phyloP scores from a whole-genome alignment of 2,113 vertebrate species.

The Anser cygnoides region DNA sequence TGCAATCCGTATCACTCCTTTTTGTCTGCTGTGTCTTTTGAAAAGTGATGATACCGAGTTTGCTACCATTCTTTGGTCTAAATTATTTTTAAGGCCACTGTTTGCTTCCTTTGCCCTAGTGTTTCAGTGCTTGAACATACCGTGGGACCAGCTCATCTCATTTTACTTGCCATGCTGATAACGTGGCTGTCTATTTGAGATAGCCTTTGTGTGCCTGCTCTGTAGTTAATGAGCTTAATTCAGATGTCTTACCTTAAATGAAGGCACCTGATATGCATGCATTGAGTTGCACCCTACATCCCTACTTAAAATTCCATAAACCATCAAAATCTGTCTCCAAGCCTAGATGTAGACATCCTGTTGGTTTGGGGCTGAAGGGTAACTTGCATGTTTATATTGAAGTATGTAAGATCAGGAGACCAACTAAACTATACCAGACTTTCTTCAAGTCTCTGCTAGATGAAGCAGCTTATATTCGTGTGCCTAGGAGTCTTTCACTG shows the following conservation, averaged over 20 bases:
- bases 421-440: too few species aligned
- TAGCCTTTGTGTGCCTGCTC: not conserved
- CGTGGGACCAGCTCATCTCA: too few species aligned
- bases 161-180: rapidly evolving
- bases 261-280: not conserved
- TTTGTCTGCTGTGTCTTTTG: not conserved
- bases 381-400: not conserved
- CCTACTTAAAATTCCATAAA: not conserved
- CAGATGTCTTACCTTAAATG: not conserved
- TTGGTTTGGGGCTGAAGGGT: not conserved
- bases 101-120: not conserved
- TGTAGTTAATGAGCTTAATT: not conserved
- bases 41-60: too few species aligned
- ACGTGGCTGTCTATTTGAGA: not conserved
- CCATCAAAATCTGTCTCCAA: too few species aligned
- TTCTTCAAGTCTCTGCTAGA: not conserved
- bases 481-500: not conserved
- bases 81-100: rapidly evolving
- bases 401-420: not conserved
- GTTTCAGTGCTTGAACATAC: not conserved
- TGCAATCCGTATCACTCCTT: too few species aligned
- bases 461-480: not conserved
- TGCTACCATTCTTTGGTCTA: not conserved
- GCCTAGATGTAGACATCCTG: not conserved
- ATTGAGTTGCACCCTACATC: not conserved